Base-by-base conservation (phyloP, 2,113 vertebrate genomes). In the Shinisaurus crocodilurus region DNA sequence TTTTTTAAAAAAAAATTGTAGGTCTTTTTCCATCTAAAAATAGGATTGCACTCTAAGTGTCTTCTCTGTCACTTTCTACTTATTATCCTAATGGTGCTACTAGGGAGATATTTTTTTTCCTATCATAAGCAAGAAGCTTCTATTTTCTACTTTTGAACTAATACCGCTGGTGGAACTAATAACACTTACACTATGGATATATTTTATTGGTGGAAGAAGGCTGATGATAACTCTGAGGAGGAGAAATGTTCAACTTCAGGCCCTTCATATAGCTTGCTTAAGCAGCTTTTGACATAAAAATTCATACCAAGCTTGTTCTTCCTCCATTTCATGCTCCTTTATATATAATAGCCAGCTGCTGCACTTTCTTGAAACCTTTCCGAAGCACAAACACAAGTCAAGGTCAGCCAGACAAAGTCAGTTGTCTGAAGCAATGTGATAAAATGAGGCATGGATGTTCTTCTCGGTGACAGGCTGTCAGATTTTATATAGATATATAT, bases 401-500 rank as follows among this genome's bases (percentile, higher is more conserved):
- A 91, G 88, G 92, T 92, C 88, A 92, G 81, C 20, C 29, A 1
- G 20, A 48, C 82, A 89, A 75, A 92, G 80, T 60, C 88, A 89
- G 72, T 92, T 85, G 43, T 85, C 82, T 81, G 74, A n/a, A 15
- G 32, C 48, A 92, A 88, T 91, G 77, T 83, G 92, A 85, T 94
- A 87, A 91, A 94, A 93, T 65, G 18, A 83, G 87, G 86, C 81
- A 85, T 1, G 37, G 57, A 40, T 93, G 65, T 82, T 93, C 6
- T 82, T 93, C 6, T 76, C 74, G 50, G 43, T 88, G 92, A 95
- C 86, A 94, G 75, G 18, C 81, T 94, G 91, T 50, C 92, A 94
- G 48, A 81, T 57, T 37, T 94, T 91, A 91, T 93, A 89, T 92
- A 88, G 90, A 89, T 85, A 80, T 77, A 87, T 37, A 2, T 29